Evolutionary conservation across 2,888 invertebrate genomes (phyloP).

Genomic region (Ferdinandea cuprea): DNA sequence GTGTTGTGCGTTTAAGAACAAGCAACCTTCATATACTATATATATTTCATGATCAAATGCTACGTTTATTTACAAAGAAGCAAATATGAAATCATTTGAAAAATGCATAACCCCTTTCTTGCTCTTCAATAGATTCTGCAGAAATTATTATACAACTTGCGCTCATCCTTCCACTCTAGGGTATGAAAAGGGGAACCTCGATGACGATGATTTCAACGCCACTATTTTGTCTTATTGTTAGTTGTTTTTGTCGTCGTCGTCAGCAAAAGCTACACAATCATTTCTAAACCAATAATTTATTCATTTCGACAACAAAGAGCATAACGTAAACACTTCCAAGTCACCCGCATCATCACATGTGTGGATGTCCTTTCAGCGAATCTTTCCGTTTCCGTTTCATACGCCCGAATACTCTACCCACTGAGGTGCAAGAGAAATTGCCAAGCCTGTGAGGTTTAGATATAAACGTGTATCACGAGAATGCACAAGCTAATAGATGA

Average conservation of each 20-base stretch:
- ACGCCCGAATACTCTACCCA: constrained; percentile 5
- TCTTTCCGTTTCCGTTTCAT: constrained; percentile 13
- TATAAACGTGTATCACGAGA: not conserved
- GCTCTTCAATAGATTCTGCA: constrained; percentile 43
- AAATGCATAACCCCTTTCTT: constrained; percentile 50
- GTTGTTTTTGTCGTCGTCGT: constrained; percentile 38
- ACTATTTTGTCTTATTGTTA: constrained; percentile 26
- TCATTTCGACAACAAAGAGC: constrained; percentile 74
- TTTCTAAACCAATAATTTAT: constrained; percentile 72
- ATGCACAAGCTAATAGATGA: constrained; percentile 65
- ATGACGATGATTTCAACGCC: constrained; percentile 32
- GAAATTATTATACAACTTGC: constrained; percentile 53
- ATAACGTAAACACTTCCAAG: constrained; percentile 67
- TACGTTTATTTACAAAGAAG: constrained; percentile 22
- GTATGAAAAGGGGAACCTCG: not conserved
- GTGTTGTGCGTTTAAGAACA: not conserved
- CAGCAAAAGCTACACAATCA: constrained; percentile 58
- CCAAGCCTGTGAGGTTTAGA: constrained; percentile 12
- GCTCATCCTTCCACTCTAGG: constrained; percentile 21
- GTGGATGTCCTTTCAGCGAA: constrained; percentile 42
- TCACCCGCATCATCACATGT: constrained; percentile 38
- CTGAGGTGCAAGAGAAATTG: constrained; percentile 34
- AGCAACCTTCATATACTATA: constrained; percentile 20
- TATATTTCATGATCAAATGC: constrained; percentile 48
- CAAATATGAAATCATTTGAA: constrained; percentile 41